These are phyloP conservation scores for Arnoldichthys spilopterus DNA, from an alignment of 2,797 vertebrate genomes.

Conservation along the genomic window DNA sequence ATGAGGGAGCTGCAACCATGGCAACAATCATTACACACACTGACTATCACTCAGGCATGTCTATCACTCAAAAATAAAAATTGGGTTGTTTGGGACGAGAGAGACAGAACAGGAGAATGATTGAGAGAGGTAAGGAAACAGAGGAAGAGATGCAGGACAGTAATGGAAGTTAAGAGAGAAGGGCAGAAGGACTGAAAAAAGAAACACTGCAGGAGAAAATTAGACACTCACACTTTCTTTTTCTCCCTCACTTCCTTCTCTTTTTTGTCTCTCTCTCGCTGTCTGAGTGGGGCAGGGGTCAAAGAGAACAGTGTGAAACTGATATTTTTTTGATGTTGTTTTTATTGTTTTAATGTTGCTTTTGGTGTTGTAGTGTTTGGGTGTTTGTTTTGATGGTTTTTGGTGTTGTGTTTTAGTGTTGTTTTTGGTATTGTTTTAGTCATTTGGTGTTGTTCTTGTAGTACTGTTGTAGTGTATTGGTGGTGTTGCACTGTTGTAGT, in stretches of 20 bases:
- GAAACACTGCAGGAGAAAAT: neutral
- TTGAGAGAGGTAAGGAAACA: neutral
- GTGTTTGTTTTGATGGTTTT: no score
- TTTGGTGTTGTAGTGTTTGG: no score
- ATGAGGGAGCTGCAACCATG: slow-evolving; percentile 88
- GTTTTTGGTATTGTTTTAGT: no score
- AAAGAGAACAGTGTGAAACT: no score
- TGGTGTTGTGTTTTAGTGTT: no score
- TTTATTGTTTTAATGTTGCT: no score
- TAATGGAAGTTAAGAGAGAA: neutral
- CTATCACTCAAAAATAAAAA: slow-evolving; percentile 58
- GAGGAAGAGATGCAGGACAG: neutral
- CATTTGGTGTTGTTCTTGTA: no score
- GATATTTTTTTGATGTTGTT: no score
- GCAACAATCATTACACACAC: slow-evolving; percentile 84
- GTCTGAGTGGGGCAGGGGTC: no score
- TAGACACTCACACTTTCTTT: neutral
- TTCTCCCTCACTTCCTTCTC: neutral
- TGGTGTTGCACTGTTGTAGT: no score
- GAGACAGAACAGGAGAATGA: neutral
- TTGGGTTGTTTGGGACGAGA: neutral
- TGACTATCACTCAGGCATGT: slow-evolving; percentile 79
- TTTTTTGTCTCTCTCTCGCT: neutral
- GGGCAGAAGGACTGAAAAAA: neutral
- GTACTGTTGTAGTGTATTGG: no score